These are phyloP conservation scores for Lacerta viridis DNA, from an alignment of 2,797 vertebrate genomes.

Conservation along the genomic window DNA sequence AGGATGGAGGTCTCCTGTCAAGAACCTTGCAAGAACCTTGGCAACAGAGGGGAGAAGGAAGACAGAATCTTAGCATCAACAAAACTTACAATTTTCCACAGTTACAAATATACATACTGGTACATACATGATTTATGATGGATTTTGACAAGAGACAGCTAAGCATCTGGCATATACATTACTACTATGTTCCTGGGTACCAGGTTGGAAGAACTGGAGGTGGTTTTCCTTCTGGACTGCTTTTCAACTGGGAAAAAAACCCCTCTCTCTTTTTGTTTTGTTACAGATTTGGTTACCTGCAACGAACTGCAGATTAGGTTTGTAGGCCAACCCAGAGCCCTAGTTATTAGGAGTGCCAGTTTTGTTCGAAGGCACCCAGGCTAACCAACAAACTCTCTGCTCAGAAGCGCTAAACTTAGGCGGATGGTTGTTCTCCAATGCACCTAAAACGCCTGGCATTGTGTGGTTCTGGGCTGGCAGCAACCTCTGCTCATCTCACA, in stretches of 20 bases:
- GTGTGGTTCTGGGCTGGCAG: slow-evolving; percentile 1
- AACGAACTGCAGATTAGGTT: neutral
- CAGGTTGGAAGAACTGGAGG: slow-evolving; percentile 42
- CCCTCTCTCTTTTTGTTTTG: neutral
- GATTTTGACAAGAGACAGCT: slow-evolving; percentile 46
- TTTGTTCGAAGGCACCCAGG: slow-evolving; percentile 15
- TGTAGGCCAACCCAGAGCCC: neutral
- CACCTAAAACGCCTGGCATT: slow-evolving; percentile 1
- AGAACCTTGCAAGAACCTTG: slow-evolving; percentile 65
- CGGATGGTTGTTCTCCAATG: slow-evolving; percentile 41
- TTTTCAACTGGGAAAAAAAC: slow-evolving; percentile 22
- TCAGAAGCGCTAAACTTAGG: neutral
- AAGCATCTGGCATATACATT: slow-evolving; percentile 43
- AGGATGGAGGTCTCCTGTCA: slow-evolving; percentile 50
- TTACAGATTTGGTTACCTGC: neutral
- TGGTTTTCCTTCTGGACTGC: slow-evolving; percentile 27
- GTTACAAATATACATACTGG: slow-evolving; percentile 16
- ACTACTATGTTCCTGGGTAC: slow-evolving; percentile 42
- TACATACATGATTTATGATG: slow-evolving; percentile 37
- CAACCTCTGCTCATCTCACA: slow-evolving; percentile 2
- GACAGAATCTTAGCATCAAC: slow-evolving; percentile 48
- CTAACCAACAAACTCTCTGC: slow-evolving; percentile 12
- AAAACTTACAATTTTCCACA: slow-evolving; percentile 53
- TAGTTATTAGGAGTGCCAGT: slow-evolving; percentile 1
- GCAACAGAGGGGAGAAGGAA: slow-evolving; percentile 64